phyloP scores from a whole-genome alignment of 2,113 vertebrate genomes.

The Lamprologus lemairii region DNA sequence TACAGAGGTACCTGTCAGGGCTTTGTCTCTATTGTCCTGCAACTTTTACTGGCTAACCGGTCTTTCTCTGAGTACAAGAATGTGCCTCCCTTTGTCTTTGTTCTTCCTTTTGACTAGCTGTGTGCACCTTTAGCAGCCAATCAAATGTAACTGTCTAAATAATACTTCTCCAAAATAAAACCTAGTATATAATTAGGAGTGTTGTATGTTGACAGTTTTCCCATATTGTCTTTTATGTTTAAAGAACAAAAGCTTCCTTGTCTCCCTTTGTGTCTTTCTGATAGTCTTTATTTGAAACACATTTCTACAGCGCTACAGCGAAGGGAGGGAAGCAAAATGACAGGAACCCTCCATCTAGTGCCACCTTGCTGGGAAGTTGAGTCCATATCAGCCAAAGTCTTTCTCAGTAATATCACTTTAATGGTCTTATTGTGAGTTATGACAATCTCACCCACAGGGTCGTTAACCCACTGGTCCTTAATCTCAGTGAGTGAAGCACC shows the following conservation, averaged over 20 bases:
- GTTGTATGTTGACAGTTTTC: not conserved
- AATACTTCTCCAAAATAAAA: not conserved
- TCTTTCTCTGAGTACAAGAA: conserved; percentile 6
- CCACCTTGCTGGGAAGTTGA: conserved; percentile 45
- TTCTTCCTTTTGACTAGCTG: not conserved
- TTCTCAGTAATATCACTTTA: conserved; percentile 64
- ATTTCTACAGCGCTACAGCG: conserved; percentile 2
- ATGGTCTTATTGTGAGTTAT: conserved; percentile 71
- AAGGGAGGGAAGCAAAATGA: no score
- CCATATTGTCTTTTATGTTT: not conserved
- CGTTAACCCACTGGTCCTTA: conserved; percentile 66
- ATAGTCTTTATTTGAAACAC: not conserved
- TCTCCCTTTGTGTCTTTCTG: not conserved
- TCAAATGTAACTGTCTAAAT: not conserved
- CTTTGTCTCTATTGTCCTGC: not conserved
- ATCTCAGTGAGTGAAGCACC: conserved; percentile 62
- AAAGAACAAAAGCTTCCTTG: not conserved
- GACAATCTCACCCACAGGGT: conserved; percentile 59
- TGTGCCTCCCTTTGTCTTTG: conserved; percentile 52
- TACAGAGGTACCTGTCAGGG: not conserved
- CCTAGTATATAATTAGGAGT: not conserved
- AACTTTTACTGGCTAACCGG: not conserved
- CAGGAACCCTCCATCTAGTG: not conserved
- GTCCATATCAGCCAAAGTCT: conserved; percentile 34
- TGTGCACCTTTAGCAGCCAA: not conserved